Base-by-base conservation (phyloP, 2,888 invertebrate genomes). In the Phlogophora meticulosa region DNA sequence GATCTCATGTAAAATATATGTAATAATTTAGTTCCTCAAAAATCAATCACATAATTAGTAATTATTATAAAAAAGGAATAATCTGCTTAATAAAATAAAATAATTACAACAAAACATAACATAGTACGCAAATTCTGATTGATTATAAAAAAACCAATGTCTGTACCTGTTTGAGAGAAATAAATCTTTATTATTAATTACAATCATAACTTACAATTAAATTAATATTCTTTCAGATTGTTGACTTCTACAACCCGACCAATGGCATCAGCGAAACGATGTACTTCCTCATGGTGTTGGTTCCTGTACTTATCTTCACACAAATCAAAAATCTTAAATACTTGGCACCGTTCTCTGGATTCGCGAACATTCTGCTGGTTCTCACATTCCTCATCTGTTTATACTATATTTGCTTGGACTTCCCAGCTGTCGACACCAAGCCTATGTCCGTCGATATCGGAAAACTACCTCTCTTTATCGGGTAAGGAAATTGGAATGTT, bases 271-370 rank as follows among this genome's bases (percentile, higher is more conserved):
- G 76, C 22, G 82, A 83, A n/a, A 85, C 85, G 0, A 88, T 90
- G 83, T 96, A 95, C 80, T 95, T 90, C 77, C 85, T 92, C 1
- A 93, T 94, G 82, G 92, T 95, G 72, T 73, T 94, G 40, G 84
- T 92, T 0, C 95, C 95, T 0, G 88, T 96, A 10, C 82, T 95
- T 0, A 34, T 91, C 46, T 93, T 95, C 74, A 95, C 95, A 1
- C 95, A 96, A 81, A 97, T 98, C 75, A 96, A 98, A 78, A 97
- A 98, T 83, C 96, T 99, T 0, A 98, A 97, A 87, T 97, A 97
- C 85, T 93, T 99, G 69, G 98, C 99, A 1, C 98, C 98, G 0
- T 98, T 99, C 89, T 99, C 99, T 0, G 96, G 98, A 66, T 93
- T 98, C 51, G 99, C 99, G 45, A 99, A 99, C 87, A 72, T 98